Evolutionary conservation across 1,140 invertebrate genomes (phyloP), one percentile per base, ranked within the genome.

Genomic region (Sitodiplosis mosellana): DNA sequence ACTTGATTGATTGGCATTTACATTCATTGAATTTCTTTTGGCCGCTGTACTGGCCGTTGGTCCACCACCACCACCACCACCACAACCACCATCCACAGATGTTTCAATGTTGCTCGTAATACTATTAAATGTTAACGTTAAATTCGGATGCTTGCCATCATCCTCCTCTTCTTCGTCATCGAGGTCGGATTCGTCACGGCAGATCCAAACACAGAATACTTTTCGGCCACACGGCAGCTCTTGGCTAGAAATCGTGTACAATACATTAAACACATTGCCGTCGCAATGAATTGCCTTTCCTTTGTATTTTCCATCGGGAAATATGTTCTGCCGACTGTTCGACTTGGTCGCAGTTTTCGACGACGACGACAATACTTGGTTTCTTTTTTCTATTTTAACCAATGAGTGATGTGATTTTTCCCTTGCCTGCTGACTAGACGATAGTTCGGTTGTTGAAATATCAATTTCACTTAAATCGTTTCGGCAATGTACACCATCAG

Each of bases 171-270:
- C n/a, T n/a, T n/a, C n/a, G 40, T 63, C 64, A 11, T 56, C 56
- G 18, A 52, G 47, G 4, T 59, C 59, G 6, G 59, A 55, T 21
- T 70, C 66, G 51, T 72, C 69, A 14, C 69, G 59, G 15, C 69
- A 69, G 20, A 74, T 59, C 72, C 72, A 74, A 53, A 74, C 59
- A 51, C 70, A 71, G 51, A 69, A 69, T 18, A 70, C 56, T 18
- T 53, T 33, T 17, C 64, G 66, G 47, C 66, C 63, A 34, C 65
- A 56, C 5, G 56, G 56, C 38, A 57, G 47, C 18, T 49, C 45
- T n/a, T 58, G 56, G 7, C 49, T 48, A 10, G 56, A 54, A 2
- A 57, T 53, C 5, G 56, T 57, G 36, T 58, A 58, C 22, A 58
- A 47, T 12, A 58, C 53, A 48, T 58, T 56, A 4, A 58, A 55